phyloP scores from a whole-genome alignment of 2,113 vertebrate genomes.

The Tympanuchus pallidicinctus region DNA sequence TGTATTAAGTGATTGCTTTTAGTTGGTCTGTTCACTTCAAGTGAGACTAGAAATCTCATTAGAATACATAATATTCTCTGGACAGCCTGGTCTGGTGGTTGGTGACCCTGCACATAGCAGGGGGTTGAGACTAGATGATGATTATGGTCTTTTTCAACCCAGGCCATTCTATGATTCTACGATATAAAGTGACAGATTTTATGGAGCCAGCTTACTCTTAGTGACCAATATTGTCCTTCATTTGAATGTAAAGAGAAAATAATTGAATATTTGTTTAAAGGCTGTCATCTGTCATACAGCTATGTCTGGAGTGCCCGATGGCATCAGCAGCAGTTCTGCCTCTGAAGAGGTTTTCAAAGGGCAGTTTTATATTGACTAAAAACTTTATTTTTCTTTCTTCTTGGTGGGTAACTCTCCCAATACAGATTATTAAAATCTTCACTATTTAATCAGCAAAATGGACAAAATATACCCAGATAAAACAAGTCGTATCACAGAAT shows the following conservation, averaged over 20 bases:
- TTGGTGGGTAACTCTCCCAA: not conserved
- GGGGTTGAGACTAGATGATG: no score
- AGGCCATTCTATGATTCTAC: no score
- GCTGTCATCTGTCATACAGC: not conserved
- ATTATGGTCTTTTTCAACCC: no score
- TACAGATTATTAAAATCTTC: not conserved
- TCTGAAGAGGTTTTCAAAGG: not conserved
- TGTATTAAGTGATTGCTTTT: slow-evolving; percentile 2
- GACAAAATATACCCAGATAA: not conserved
- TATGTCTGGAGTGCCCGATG: not conserved
- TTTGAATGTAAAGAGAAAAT: not conserved
- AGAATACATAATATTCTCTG: not conserved
- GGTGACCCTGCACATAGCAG: no score
- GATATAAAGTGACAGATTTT: slow-evolving; percentile 3
- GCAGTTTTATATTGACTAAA: not conserved
- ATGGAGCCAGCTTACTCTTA: not conserved
- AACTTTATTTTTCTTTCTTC: not conserved
- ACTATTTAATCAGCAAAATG: not conserved
- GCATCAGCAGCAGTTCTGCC: not conserved
- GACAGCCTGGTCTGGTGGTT: no score
- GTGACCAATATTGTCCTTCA: not conserved
- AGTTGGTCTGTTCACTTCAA: not conserved
- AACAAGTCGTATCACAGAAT: not conserved
- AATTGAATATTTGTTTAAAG: not conserved
- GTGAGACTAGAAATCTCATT: not conserved